Percentiles rank a stretch among this genome's conserved stretches.
phyloP scores from a whole-genome alignment of 2,113 vertebrate species.

The Sterna hirundo region DNA sequence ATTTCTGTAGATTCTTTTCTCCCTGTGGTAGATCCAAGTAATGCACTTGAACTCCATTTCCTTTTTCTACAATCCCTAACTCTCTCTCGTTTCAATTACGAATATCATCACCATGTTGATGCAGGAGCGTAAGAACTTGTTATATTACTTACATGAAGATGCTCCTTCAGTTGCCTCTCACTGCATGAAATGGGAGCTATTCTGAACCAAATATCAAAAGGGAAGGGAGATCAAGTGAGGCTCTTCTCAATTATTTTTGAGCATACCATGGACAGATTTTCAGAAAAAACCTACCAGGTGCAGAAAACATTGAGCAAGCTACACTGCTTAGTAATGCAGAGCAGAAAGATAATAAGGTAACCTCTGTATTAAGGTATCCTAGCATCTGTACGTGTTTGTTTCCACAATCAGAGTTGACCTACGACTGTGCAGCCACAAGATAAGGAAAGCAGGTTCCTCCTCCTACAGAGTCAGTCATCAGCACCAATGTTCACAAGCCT shows the following conservation, averaged over 20 bases:
- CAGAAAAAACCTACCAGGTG: background rate
- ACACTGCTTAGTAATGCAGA: background rate
- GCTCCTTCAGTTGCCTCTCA: background rate
- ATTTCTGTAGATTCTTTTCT: background rate
- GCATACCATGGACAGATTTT: background rate
- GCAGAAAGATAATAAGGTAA: background rate
- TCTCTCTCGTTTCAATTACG: background rate
- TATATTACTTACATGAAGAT: accelerated
- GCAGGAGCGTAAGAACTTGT: background rate
- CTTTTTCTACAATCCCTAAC: accelerated
- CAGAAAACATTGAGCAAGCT: background rate
- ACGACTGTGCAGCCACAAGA: background rate
- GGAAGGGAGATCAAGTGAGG: background rate
- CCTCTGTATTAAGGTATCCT: background rate
- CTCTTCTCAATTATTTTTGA: background rate
- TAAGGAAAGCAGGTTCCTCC: background rate
- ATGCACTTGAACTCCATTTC: background rate
- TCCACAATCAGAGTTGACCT: background rate
- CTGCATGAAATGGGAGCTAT: background rate
- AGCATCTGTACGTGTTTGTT: background rate
- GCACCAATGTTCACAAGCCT: accelerated
- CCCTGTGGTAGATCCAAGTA: background rate
- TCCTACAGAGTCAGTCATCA: background rate
- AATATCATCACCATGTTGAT: background rate
- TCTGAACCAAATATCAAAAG: background rate